Conservation (phyloP, 2,888 invertebrate species). For the Atherix ibis region DNA sequence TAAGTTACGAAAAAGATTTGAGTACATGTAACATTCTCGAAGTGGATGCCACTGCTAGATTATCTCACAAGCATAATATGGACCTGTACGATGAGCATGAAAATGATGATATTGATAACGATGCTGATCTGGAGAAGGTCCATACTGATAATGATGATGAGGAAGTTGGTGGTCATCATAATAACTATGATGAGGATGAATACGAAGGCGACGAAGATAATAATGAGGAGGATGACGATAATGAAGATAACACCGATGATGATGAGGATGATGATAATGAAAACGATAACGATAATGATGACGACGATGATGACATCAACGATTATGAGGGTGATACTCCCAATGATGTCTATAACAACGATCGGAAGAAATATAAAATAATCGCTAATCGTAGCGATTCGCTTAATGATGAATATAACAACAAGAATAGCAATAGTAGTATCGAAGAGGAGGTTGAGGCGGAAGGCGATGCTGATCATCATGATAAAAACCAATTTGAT, state of each 20-base stretch:
- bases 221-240: constrained; percentile 11
- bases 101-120: neutral
- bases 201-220: constrained; percentile 5
- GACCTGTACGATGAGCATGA: no score
- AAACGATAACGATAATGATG: neutral
- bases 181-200: constrained; percentile 1
- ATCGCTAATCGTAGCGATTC: no score
- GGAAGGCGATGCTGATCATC: neutral
- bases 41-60: no score
- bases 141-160: neutral
- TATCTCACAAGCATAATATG: no score
- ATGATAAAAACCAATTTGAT: constrained; percentile 1
- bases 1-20: no score
- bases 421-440: neutral
- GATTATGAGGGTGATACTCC: neutral
- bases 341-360: no score
- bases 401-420: no score
- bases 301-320: constrained; percentile 1
- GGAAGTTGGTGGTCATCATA: neutral
- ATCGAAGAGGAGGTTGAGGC: neutral
- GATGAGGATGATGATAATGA: constrained; percentile 3
- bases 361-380: no score
- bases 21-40: no score
- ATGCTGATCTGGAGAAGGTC: constrained; percentile 1
- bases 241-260: constrained; percentile 8